phyloP scores from a whole-genome alignment of 1,140 invertebrate species.

The Pseudoatta argentina region DNA sequence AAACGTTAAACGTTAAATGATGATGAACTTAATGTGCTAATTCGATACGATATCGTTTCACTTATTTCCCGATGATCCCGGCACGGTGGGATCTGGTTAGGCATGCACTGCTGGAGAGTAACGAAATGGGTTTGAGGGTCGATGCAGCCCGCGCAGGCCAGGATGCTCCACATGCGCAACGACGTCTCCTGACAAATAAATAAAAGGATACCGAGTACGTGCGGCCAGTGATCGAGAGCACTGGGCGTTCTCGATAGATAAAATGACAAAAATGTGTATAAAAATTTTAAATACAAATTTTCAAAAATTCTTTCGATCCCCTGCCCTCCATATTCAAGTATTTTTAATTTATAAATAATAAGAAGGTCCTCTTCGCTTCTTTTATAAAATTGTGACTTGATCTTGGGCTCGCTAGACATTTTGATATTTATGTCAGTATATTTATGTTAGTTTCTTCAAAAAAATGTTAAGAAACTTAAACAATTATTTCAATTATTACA shows the following conservation, averaged over 20 bases:
- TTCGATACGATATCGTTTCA: slow-evolving; percentile 60
- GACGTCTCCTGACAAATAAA: slow-evolving; percentile 72
- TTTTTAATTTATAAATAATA: background rate
- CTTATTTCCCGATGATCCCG: slow-evolving; percentile 68
- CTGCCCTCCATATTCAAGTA: background rate
- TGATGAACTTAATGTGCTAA: slow-evolving; percentile 48
- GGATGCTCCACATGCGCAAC: slow-evolving; percentile 73
- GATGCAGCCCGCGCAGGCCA: slow-evolving; percentile 77
- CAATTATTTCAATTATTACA: background rate
- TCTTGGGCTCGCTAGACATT: background rate
- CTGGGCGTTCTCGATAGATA: slow-evolving; percentile 1
- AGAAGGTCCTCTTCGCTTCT: background rate
- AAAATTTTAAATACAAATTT: background rate
- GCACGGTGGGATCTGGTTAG: slow-evolving; percentile 68
- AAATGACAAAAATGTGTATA: background rate
- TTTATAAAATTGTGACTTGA: background rate
- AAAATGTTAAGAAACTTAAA: background rate
- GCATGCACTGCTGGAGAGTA: slow-evolving; percentile 73
- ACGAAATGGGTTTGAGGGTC: slow-evolving; percentile 76
- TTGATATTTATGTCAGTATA: background rate
- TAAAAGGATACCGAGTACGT: slow-evolving; percentile 61
- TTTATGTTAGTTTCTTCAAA: background rate
- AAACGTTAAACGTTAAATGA: background rate
- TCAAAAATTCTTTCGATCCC: too few species aligned
- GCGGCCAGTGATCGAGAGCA: background rate